Base-by-base conservation (phyloP, 2,888 invertebrate genomes). In the Caenorhabditis zanzibari region DNA sequence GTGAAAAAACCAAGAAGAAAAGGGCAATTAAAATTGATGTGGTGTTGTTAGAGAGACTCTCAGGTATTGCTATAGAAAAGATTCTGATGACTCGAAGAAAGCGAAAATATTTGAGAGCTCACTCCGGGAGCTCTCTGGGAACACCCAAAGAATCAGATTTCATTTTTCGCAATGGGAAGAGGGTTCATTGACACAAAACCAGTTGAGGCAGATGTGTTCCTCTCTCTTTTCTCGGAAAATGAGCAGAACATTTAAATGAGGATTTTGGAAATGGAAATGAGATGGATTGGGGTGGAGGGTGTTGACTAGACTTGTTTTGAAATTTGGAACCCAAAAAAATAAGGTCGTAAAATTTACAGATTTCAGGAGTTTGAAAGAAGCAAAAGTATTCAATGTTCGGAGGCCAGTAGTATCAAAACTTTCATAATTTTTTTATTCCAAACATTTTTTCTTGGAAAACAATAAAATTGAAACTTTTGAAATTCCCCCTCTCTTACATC, bases 101-200 rank as follows among this genome's bases (percentile, higher is more conserved):
- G 69, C 47, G 47, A 80, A n/a, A n/a, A n/a, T n/a, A n/a, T n/a
- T n/a, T n/a, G 56, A 73, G 66, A 72, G 59, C 44, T 59, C 61
- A 41, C 44, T 19, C 41, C 28, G 49, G 59, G 44, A 59, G 66
- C 66, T 61, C 32, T 61, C 35, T 61, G 47, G 64, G 49, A 63
- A 74, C 66, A 59, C 14, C 54, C 24, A 24, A 54, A 54, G 54
- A 54, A 26, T 54, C 54, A 54, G 54, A 54, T 54, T 54, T 54
- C 54, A 24, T 54, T 26, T 54, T 54, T 26, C 19, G 58, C 35
- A 77, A 19, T 73, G 66, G 28, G 49, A 49, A 19, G 19, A 9
- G 24, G 54, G 54, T 24, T 24, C 54, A 26, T 26, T 26, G 2
- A 5, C 24, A 19, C 26, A 9, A 52, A 32, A 38, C 38, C 38